Percentiles rank a stretch among this genome's conserved stretches.
phyloP scores from a whole-genome alignment of 2,888 invertebrate genomes.

The Oasisia sp. region DNA sequence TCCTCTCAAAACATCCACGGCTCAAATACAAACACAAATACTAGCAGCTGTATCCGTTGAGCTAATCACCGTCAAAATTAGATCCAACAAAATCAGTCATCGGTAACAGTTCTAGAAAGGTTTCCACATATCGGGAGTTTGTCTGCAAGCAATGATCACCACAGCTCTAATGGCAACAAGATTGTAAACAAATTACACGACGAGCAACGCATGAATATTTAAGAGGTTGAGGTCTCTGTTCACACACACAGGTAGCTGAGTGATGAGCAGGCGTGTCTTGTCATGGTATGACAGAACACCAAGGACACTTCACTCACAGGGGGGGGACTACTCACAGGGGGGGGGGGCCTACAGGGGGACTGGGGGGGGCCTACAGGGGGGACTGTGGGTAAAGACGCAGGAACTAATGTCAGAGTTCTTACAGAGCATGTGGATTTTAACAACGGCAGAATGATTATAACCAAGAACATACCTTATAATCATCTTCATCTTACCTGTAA shows the following conservation, averaged over 20 bases:
- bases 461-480: no score
- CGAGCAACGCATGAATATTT: conserved; percentile 6
- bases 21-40: neutral
- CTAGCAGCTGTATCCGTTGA: neutral
- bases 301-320: no score
- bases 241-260: neutral
- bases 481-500: no score
- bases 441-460: no score
- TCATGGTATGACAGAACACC: neutral
- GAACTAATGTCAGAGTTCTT: no score
- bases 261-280: neutral
- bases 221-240: neutral
- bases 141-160: neutral
- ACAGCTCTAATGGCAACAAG: neutral
- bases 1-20: neutral
- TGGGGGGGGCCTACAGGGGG: no score
- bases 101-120: neutral
- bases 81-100: neutral
- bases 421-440: no score
- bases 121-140: neutral
- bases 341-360: no score
- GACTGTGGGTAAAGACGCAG: no score
- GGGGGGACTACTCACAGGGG: no score
- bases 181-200: neutral
- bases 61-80: neutral